A percentile compares a stretch with the other conserved stretches of the same genome.
These are phyloP conservation scores for Drosophila macrospina DNA, from an alignment of 2,888 invertebrate species.

Conservation along the genomic window DNA sequence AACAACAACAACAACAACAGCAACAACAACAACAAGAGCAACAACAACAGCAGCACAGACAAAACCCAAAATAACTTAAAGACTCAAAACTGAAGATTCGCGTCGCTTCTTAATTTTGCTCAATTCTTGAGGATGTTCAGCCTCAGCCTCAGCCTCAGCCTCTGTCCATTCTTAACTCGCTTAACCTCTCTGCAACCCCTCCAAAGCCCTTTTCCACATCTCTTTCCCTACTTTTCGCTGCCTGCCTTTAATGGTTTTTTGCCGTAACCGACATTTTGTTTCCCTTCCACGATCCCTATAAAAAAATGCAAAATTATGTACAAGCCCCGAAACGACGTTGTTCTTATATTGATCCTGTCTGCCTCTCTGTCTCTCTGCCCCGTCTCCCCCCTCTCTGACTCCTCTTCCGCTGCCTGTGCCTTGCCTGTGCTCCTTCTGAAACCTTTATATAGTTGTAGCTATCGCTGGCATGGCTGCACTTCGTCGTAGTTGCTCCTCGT, in stretches of 20 bases:
- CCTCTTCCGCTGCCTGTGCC: conserved; percentile 7
- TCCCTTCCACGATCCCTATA: conserved; percentile 52
- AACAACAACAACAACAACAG: conserved; percentile 13
- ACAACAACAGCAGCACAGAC: neutral
- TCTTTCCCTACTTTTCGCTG: conserved; percentile 29
- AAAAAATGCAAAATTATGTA: conserved; percentile 83
- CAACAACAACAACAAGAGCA: too few species aligned
- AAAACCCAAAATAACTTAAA: conserved; percentile 28
- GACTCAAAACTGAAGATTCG: conserved; percentile 24
- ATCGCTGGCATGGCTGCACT: conserved; percentile 79
- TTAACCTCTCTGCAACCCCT: too few species aligned
- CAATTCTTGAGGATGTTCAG: conserved; percentile 43
- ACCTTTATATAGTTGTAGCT: conserved; percentile 79
- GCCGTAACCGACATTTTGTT: conserved; percentile 85
- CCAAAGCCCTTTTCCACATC: neutral
- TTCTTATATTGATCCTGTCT: conserved; percentile 78
- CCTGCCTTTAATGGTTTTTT: conserved; percentile 78
- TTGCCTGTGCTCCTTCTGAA: conserved; percentile 35
- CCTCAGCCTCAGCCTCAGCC: conserved; percentile 8
- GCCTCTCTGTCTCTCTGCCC: conserved; percentile 29
- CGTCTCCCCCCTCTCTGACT: neutral
- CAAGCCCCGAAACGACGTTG: conserved; percentile 73
- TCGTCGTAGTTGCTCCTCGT: conserved; percentile 55
- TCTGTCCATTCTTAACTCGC: conserved; percentile 4
- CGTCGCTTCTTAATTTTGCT: conserved; percentile 74